A percentile compares a stretch with the other conserved stretches of the same genome.
Conservation (phyloP, 2,888 invertebrate species). For the Choristoneura rosaceana region DNA sequence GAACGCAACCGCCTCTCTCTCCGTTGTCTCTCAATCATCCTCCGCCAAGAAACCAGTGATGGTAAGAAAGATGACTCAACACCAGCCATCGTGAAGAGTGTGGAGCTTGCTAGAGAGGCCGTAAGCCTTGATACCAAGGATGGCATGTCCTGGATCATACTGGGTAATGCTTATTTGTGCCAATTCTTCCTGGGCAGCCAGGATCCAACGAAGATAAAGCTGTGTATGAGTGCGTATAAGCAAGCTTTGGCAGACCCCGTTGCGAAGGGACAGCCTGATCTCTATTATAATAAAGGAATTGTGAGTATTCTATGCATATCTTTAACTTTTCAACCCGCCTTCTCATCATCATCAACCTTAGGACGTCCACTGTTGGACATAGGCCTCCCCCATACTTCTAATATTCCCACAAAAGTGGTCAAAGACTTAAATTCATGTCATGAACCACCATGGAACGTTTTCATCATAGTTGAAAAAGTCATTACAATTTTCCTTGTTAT, state of each 20-base stretch:
- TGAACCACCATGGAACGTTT: too few relatives aligned
- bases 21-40: slow-evolving; percentile 92
- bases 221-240: slow-evolving; percentile 91
- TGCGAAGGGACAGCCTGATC: slow-evolving; percentile 90
- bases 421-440: too few relatives aligned
- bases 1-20: slow-evolving; percentile 90
- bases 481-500: too few relatives aligned
- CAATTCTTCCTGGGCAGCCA: slow-evolving; percentile 91
- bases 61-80: slow-evolving; percentile 80
- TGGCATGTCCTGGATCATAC: slow-evolving; percentile 93
- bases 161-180: slow-evolving; percentile 94
- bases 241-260: slow-evolving; percentile 91
- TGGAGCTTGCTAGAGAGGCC: slow-evolving; percentile 93
- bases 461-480: too few relatives aligned
- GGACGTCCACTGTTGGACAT: too few relatives aligned
- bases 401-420: too few relatives aligned
- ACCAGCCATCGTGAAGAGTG: slow-evolving; percentile 88
- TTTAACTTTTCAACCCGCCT: background rate
- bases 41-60: slow-evolving; percentile 86
- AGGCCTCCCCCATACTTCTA: too few relatives aligned
- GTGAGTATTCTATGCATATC: slow-evolving; percentile 85
- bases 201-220: slow-evolving; percentile 88
- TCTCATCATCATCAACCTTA: too few relatives aligned
- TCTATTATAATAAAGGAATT: slow-evolving; percentile 93
- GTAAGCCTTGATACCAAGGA: slow-evolving; percentile 91